These are phyloP conservation scores for Bombylius discolor DNA, from an alignment of 2,888 invertebrate species.

Conservation along the genomic window DNA sequence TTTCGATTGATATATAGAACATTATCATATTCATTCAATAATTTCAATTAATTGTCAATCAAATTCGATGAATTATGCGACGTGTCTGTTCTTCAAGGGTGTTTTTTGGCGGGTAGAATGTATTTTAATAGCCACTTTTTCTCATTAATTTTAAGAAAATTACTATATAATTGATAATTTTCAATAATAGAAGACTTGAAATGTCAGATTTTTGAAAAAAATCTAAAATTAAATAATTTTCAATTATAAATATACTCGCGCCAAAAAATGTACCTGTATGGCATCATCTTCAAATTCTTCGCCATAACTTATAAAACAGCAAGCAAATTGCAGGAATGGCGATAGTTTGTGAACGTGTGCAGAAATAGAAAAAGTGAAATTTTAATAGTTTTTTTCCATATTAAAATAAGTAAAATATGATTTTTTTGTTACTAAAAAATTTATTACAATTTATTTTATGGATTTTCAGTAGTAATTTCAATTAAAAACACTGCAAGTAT, in stretches of 20 bases:
- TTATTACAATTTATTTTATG: too few species aligned
- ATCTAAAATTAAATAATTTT: slow-evolving; percentile 1
- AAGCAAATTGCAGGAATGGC: too few species aligned
- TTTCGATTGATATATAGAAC: too few species aligned
- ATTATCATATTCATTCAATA: too few species aligned
- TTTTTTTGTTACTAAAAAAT: too few species aligned
- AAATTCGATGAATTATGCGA: slow-evolving; percentile 5
- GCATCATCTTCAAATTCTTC: slow-evolving; percentile 5
- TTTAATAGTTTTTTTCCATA: too few species aligned
- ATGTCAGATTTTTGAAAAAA: background rate
- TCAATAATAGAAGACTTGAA: background rate
- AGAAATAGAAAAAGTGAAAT: too few species aligned
- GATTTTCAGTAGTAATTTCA: too few species aligned
- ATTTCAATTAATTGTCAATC: too few species aligned
- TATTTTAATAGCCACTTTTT: slow-evolving; percentile 8
- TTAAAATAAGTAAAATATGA: too few species aligned
- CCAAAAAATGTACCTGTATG: slow-evolving; percentile 11
- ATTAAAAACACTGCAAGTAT: too few species aligned
- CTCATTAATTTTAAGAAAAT: background rate
- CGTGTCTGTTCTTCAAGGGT: slow-evolving; percentile 11
- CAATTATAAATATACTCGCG: slow-evolving; percentile 6
- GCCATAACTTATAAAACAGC: background rate
- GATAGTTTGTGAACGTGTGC: too few species aligned
- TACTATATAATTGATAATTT: background rate
- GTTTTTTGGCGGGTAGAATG: slow-evolving; percentile 13